Percentiles rank a stretch among this genome's conserved stretches.
Conservation (phyloP, 2,797 vertebrate genomes). For the Arnoldichthys spilopterus region DNA sequence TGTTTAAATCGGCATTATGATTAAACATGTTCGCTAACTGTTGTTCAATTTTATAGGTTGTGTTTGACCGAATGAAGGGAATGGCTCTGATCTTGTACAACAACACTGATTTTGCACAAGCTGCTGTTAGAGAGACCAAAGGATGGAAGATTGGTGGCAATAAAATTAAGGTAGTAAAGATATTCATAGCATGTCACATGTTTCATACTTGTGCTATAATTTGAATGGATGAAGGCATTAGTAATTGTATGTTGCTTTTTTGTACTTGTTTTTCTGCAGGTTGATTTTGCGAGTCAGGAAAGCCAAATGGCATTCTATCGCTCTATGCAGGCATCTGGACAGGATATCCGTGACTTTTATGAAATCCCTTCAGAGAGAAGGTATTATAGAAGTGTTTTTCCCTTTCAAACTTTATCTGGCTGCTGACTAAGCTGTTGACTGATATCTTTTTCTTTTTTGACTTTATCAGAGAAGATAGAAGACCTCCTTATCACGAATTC, state of each 20-base stretch:
- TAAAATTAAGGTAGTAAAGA: slow-evolving; percentile 91
- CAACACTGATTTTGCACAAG: slow-evolving; percentile 98
- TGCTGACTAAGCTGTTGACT: background rate
- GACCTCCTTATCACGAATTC: slow-evolving; percentile 93
- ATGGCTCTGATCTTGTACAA: slow-evolving; percentile 98
- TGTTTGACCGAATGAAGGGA: slow-evolving; percentile 97
- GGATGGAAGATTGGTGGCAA: slow-evolving; percentile 98
- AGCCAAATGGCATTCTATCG: slow-evolving; percentile 98
- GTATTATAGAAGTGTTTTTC: slow-evolving; percentile 63
- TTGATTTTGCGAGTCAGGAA: slow-evolving; percentile 99
- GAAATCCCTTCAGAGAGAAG: slow-evolving; percentile 94
- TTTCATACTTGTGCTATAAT: background rate
- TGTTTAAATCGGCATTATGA: background rate
- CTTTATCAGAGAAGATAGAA: slow-evolving; percentile 89
- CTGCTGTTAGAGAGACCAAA: slow-evolving; percentile 98
- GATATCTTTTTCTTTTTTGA: background rate
- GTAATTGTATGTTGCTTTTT: background rate
- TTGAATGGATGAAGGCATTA: background rate
- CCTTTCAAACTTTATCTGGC: no score
- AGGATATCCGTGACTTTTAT: slow-evolving; percentile 97
- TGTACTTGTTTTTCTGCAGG: slow-evolving; percentile 73
- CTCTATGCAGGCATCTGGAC: slow-evolving; percentile 97
- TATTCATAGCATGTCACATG: background rate
- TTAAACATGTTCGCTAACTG: background rate
- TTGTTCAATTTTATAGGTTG: slow-evolving; percentile 79